Evolutionary conservation across 2,888 invertebrate species (phyloP), one percentile per base, ranked within the genome.

Genomic region (Odontomyia ornata): DNA sequence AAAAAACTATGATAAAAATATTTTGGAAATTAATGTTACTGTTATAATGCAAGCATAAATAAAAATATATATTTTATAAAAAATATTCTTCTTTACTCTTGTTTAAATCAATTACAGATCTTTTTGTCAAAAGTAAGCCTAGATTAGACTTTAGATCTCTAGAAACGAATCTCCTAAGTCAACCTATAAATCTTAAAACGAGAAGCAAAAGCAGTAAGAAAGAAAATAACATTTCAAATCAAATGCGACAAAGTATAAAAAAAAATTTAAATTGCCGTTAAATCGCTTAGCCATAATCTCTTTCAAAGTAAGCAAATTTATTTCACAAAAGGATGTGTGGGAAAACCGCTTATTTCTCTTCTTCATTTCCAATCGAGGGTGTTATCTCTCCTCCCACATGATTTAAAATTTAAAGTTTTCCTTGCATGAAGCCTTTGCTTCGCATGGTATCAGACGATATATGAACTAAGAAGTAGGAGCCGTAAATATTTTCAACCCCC

Each of bases 321-420:
- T 25, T 60, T 60, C 57, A 3, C 23, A 3, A 9, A 25, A 60
- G 57, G 25, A 60, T n/a, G 5, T 15, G 15, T 7, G 23, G 27
- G 28, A 30, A 64, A 64, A 27, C 30, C 7, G 64, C 64, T 64
- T 64, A 28, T 64, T 3, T 27, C 21, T 9, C 15, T 64, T 30
- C 2, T 28, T n/a, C 64, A 2, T 28, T 25, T 18, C 7, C 15
- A 30, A 64, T 27, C 64, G 30, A 18, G 18, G 25, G 15, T 11
- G 3, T 15, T 18, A 15, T 30, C 30, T 11, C 18, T 64, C 7
- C 0, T 2, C 3, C 64, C n/a, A 30, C 28, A 2, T 47, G 71
- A 71, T 71, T 47, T 71, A 71, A 71, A 71, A 15, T 71, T 67
- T 71, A 71, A 71, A 71, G 71, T 71, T 71, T n/a, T 15, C 25